Percentiles rank a stretch among this genome's conserved stretches.
Evolutionary conservation across 2,888 invertebrate genomes (phyloP).

Genomic region (Drosophila lacicola): DNA sequence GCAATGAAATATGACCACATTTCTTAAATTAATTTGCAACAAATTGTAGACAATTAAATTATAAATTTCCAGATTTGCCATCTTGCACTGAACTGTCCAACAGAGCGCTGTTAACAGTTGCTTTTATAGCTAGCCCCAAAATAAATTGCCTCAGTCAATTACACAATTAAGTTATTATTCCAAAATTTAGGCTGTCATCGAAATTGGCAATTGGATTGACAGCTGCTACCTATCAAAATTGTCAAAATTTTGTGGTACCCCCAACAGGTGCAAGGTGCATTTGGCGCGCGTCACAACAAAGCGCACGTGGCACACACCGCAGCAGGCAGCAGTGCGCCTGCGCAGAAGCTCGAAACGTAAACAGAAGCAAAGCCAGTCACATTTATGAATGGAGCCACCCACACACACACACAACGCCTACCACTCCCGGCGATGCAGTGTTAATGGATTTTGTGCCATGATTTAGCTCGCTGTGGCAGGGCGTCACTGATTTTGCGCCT

Average conservation of each 20-base stretch:
- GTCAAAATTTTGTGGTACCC: not conserved
- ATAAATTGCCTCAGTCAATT: slow-evolving; percentile 7
- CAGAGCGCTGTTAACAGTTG: fast-evolving
- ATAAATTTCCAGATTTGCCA: slow-evolving; percentile 55
- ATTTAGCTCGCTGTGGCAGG: slow-evolving; percentile 48
- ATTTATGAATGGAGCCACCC: slow-evolving; percentile 70
- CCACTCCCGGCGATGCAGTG: slow-evolving; percentile 28
- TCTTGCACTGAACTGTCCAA: slow-evolving; percentile 26
- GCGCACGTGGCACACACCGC: slow-evolving; percentile 15
- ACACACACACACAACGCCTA: not conserved
- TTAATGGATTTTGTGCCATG: slow-evolving; percentile 69
- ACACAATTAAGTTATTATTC: slow-evolving; percentile 56
- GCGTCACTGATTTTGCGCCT: slow-evolving; percentile 74
- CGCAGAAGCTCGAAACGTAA: slow-evolving; percentile 65
- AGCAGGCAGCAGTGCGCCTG: slow-evolving; percentile 46
- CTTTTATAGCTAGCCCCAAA: slow-evolving; percentile 53
- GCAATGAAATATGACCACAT: slow-evolving; percentile 78
- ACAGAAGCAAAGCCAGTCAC: slow-evolving; percentile 42
- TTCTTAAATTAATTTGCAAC: slow-evolving; percentile 58
- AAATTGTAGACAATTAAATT: slow-evolving; percentile 77
- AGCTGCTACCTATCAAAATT: not conserved
- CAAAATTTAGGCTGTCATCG: slow-evolving; percentile 51
- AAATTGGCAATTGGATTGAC: slow-evolving; percentile 41
- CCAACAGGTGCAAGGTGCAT: slow-evolving; percentile 41
- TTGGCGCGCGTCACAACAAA: slow-evolving; percentile 43